Base-by-base conservation (phyloP, 1,140 invertebrate genomes). In the Drosophila setifemur region DNA sequence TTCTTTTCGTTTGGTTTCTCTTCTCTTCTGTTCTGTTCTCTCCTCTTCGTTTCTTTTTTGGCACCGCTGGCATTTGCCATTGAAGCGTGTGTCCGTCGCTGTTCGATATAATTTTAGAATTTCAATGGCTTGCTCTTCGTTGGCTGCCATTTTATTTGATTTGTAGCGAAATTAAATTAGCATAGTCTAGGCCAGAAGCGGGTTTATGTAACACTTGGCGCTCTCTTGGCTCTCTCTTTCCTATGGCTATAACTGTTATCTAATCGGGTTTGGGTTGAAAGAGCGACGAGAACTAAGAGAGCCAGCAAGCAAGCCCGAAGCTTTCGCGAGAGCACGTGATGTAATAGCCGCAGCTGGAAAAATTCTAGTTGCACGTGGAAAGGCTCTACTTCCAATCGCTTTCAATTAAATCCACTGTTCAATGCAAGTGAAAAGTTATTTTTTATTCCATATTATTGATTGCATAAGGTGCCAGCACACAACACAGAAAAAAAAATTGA, bases 31-130 rank as follows among this genome's bases (percentile, higher is more conserved):
- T n/a, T n/a, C n/a, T n/a, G n/a, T n/a, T n/a, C n/a, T n/a, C n/a
- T n/a, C n/a, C n/a, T n/a, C n/a, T n/a, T 37, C 33, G 8, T 16
- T 31, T 31, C 16, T 42, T 25, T 57, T 60, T 61, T 58, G 37
- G 57, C 53, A 43, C 18, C 33, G n/a, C 14, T 26, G 29, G 73
- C 61, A 63, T 83, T 83, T 70, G 58, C 45, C 48, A 49, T 69
- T 58, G 47, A 64, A 81, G 66, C 76, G 14, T n/a, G 60, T 74
- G 53, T 42, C 33, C 54, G 55, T 67, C 14, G 35, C 57, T 40
- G 14, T 26, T 28, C n/a, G n/a, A n/a, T n/a, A 43, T 87, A 87
- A 73, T 67, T 73, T 83, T 82, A 77, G 73, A 86, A 53, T 82
- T 70, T 81, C 67, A 77, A 82, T n/a, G n/a, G 73, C 61, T 52